phyloP scores from a whole-genome alignment of 2,797 vertebrate genomes.

The Diglossa cyanea region DNA sequence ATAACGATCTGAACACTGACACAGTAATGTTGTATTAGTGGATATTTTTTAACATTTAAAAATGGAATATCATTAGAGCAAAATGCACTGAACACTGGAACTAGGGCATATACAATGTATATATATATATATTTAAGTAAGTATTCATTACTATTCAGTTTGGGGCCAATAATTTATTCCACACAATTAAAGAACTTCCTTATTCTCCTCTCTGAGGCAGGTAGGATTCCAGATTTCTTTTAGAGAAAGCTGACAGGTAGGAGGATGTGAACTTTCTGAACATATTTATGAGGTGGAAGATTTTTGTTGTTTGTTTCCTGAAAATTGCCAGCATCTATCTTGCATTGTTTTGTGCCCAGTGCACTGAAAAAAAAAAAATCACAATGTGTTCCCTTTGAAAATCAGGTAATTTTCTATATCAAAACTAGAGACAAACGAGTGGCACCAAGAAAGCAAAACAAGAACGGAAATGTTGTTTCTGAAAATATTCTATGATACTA shows the following conservation, averaged over 20 bases:
- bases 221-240: constrained; percentile 20
- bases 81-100: neutral
- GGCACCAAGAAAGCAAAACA: neutral
- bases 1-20: neutral
- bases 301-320: neutral
- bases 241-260: neutral
- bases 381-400: neutral
- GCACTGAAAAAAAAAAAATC: neutral
- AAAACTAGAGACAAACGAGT: neutral
- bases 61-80: neutral
- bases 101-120: neutral
- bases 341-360: constrained; percentile 2
- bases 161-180: neutral
- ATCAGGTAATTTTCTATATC: neutral
- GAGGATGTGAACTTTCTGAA: neutral
- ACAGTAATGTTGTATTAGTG: neutral
- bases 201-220: constrained; percentile 23
- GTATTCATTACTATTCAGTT: constrained; percentile 3
- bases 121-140: neutral
- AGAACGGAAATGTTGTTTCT: neutral
- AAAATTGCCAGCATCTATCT: constrained; percentile 2
- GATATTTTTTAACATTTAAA: neutral
- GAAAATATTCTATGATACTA: neutral
- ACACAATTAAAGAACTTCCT: neutral
- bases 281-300: neutral